Evolutionary conservation across 1,140 invertebrate genomes (phyloP).

Genomic region (Batillaria attramentaria): DNA sequence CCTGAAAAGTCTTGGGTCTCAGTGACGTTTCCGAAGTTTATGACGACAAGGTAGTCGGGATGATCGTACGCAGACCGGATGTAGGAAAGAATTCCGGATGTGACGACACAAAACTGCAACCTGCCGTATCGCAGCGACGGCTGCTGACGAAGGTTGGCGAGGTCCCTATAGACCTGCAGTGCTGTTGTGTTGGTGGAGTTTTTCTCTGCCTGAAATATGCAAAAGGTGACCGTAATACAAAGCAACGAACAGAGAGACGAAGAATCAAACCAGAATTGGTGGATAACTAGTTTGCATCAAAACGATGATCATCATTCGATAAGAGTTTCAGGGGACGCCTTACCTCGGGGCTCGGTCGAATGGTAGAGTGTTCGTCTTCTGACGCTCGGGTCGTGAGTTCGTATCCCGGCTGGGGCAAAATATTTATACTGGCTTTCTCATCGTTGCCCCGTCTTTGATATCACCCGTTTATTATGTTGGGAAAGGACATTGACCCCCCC

Average conservation of each 20-base stretch:
- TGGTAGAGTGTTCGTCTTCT: too few relatives aligned
- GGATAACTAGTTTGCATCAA: neutral
- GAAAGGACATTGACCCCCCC: too few relatives aligned
- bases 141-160: constrained; percentile 32
- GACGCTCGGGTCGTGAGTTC: too few relatives aligned
- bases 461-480: too few relatives aligned
- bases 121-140: constrained; percentile 29
- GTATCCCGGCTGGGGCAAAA: too few relatives aligned
- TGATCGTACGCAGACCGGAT: constrained; percentile 1
- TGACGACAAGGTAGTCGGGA: constrained; percentile 23
- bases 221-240: neutral
- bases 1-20: constrained; percentile 11
- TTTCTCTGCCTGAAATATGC: constrained; percentile 33
- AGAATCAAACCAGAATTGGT: neutral
- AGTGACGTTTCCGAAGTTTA: constrained; percentile 28
- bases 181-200: constrained; percentile 14
- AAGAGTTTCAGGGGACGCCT: neutral
- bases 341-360: neutral
- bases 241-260: neutral
- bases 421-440: too few relatives aligned
- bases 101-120: constrained; percentile 25
- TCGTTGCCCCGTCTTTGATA: too few relatives aligned
- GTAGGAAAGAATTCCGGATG: constrained; percentile 36
- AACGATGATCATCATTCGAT: neutral
- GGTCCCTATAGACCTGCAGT: constrained; percentile 35